Evolutionary conservation across 2,888 invertebrate species (phyloP), one percentile per base, ranked within the genome.

Genomic region (Thecophora atra): DNA sequence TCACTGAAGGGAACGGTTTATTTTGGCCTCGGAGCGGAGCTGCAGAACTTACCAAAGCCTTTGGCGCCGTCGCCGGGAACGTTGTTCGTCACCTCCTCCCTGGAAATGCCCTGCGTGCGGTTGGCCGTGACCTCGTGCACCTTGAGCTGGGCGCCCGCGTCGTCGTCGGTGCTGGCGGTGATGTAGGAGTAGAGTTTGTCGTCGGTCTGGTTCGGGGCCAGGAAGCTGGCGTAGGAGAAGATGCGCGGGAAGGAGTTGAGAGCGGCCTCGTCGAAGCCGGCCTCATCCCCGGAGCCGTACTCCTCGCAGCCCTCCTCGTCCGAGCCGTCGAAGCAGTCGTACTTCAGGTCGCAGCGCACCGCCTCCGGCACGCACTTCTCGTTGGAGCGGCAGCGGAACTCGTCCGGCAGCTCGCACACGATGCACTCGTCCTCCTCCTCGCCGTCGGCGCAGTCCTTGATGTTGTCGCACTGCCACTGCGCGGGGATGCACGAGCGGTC

Each of bases 311-410:
- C 84, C 2, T 84, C 81, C 79, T 92, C 92, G 77, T 92, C 92
- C 37, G 91, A 91, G 0, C 89, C 90, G 74, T 88, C 88, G 5
- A 88, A 84, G 75, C 92, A 92, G 80, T 92, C 92, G 1, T 84
- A 84, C 17, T 88, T 88, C 2, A 89, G 89, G 77, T 92, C 91
- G 79, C 92, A 92, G 63, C 89, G 85, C 87, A 89, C 89, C 74
- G 89, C 88, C 19, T 89, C 83, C 0, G 89, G 88, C 6, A 91
- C 87, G 80, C 91, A 91, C 73, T 87, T 87, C 70, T 87, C 84
- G 73, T 87, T 88, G 2, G 84, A 82, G 17, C 82, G 83, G 72
- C 88, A 88, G 7, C 87, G 87, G 73, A 88, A 88, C 74, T 88
- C 88, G 51, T 88, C 86, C 30, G 83, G 81, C 62, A 82, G 79